Percentiles rank a stretch among this genome's conserved stretches.
Conservation (phyloP, 2,888 invertebrate species). For the Dryococelus australis region DNA sequence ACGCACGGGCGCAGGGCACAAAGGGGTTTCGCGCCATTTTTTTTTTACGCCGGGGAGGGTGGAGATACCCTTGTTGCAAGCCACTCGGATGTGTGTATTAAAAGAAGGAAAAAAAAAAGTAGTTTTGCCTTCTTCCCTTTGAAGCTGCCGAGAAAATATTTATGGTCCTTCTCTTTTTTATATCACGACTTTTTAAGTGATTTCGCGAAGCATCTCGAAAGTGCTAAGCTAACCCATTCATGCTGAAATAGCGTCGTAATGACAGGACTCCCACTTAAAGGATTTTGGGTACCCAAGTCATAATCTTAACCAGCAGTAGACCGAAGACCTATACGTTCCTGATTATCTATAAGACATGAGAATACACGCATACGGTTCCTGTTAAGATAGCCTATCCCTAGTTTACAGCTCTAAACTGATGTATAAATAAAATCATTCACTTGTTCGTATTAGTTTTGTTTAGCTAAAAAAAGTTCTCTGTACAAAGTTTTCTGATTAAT, state of each 20-base stretch:
- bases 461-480: too few species aligned
- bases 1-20: not conserved
- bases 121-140: not conserved
- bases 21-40: not conserved
- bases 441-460: too few species aligned
- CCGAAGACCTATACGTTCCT: too few species aligned
- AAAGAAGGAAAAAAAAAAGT: not conserved
- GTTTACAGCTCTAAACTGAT: too few species aligned
- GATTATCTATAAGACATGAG: too few species aligned
- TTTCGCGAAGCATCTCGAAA: not conserved
- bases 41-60: not conserved
- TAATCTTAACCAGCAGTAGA: too few species aligned
- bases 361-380: too few species aligned
- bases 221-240: not conserved
- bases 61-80: not conserved
- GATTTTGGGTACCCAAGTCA: too few species aligned
- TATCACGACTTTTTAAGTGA: not conserved
- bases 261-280: too few species aligned
- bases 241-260: not conserved
- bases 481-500: too few species aligned
- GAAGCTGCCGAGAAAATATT: not conserved
- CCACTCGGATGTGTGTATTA: not conserved
- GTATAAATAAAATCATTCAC: too few species aligned
- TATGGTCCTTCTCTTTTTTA: not conserved
- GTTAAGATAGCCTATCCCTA: too few species aligned